A percentile compares a stretch with the other conserved stretches of the same genome.
Evolutionary conservation across 2,888 invertebrate species (phyloP).

Genomic region (Pinctada fucata): DNA sequence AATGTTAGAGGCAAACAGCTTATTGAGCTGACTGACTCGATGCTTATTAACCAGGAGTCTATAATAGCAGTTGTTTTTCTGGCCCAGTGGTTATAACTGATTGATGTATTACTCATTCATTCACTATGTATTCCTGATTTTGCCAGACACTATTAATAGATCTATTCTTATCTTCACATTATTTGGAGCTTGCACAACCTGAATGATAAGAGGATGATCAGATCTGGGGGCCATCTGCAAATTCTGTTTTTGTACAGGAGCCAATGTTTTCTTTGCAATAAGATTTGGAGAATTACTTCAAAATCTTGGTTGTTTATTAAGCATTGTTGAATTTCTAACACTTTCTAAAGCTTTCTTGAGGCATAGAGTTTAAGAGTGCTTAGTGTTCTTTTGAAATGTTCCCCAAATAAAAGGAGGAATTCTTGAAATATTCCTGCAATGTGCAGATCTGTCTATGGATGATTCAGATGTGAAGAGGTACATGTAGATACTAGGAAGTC

Average conservation of each 20-base stretch:
- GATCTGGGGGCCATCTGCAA: too few relatives aligned
- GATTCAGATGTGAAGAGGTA: neutral
- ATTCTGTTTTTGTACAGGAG: too few relatives aligned
- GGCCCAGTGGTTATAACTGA: neutral
- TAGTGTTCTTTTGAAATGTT: neutral
- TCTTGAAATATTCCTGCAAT: neutral
- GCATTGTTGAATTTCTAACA: too few relatives aligned
- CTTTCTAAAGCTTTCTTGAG: too few relatives aligned
- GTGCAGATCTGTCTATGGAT: neutral
- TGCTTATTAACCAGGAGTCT: too few relatives aligned
- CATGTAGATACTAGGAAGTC: neutral
- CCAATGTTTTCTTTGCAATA: too few relatives aligned
- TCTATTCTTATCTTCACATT: neutral
- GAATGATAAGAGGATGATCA: neutral
- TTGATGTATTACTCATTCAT: neutral
- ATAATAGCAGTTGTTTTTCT: neutral
- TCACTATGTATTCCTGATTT: neutral
- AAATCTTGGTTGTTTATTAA: neutral
- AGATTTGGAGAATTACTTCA: neutral
- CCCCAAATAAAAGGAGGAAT: neutral
- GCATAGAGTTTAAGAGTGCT: too few relatives aligned
- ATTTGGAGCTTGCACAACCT: conserved; percentile 3
- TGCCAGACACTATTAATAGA: neutral
- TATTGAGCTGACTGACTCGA: too few relatives aligned
- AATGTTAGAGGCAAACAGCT: too few relatives aligned